Evolutionary conservation across 64 coral and sea anemone species (phyloP).

Genomic region (Stichodactyla mertensii): DNA sequence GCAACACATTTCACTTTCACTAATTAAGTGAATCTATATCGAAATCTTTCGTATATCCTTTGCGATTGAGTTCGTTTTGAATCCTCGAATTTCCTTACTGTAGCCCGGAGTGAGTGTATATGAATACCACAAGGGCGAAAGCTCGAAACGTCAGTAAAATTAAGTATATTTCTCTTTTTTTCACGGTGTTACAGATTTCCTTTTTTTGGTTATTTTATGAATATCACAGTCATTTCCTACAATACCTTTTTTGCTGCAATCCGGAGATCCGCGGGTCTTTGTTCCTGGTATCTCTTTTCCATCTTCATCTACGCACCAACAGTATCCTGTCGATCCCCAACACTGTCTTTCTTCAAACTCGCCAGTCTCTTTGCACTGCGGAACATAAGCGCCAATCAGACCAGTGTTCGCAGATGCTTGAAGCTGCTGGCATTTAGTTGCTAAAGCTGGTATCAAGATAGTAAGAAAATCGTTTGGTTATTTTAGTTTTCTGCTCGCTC

Average conservation of each 20-base stretch:
- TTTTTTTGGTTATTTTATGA: too few species aligned
- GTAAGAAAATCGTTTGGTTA: neutral
- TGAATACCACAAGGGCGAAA: too few species aligned
- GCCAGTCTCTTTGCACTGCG: constrained; percentile 37
- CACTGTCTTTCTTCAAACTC: constrained; percentile 38
- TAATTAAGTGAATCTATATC: too few species aligned
- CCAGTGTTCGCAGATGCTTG: neutral
- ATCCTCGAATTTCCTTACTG: too few species aligned
- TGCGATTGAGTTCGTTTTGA: too few species aligned
- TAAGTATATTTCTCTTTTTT: too few species aligned
- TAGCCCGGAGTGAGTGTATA: too few species aligned
- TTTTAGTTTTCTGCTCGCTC: too few species aligned
- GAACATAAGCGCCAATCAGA: constrained; percentile 35
- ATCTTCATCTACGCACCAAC: constrained; percentile 52
- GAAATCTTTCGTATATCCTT: too few species aligned
- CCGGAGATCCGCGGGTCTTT: constrained; percentile 26
- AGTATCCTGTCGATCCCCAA: constrained; percentile 37
- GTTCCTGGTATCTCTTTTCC: constrained; percentile 52
- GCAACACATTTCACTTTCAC: too few species aligned
- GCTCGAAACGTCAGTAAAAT: too few species aligned
- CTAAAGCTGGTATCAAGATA: constrained; percentile 14
- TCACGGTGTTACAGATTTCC: too few species aligned
- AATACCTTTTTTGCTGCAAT: constrained; percentile 10
- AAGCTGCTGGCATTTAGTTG: constrained; percentile 33
- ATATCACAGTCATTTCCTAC: neutral